Evolutionary conservation across 1,140 invertebrate species (phyloP).

Genomic region (Ceratina japonica): DNA sequence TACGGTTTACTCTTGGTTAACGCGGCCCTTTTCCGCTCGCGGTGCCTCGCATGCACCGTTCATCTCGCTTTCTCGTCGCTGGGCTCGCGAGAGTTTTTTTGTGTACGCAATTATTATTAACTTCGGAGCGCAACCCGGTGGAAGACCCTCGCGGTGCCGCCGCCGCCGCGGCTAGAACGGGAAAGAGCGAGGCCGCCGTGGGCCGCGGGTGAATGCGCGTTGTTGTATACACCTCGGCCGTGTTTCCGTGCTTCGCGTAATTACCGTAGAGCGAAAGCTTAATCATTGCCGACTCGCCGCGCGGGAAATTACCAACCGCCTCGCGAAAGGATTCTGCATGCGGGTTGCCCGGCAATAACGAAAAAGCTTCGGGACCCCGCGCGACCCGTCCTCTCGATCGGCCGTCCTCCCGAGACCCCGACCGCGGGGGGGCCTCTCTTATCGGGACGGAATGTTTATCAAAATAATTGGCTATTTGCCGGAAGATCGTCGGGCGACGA

Average conservation of each 20-base stretch:
- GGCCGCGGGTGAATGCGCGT: conserved; percentile 45
- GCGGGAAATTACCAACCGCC: conserved; percentile 58
- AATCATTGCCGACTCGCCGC: conserved; percentile 59
- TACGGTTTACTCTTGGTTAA: conserved; percentile 8
- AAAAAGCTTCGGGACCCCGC: conserved; percentile 11
- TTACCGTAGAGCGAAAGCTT: conserved; percentile 58
- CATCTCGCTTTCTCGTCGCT: conserved; percentile 8
- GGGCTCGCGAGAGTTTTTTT: conserved; percentile 42
- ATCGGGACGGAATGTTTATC: too few species aligned
- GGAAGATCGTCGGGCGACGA: not conserved
- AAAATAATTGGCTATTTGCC: not conserved
- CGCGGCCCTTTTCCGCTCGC: not conserved
- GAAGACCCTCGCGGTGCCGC: too few species aligned
- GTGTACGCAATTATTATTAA: conserved; percentile 59
- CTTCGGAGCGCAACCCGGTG: not conserved
- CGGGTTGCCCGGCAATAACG: conserved; percentile 53
- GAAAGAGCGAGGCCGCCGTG: not conserved
- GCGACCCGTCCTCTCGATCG: not conserved
- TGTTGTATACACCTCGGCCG: conserved; percentile 36
- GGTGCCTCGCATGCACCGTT: conserved; percentile 16
- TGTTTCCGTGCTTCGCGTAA: conserved; percentile 55
- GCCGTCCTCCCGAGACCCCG: not conserved
- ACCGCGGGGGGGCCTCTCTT: too few species aligned
- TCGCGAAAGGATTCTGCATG: conserved; percentile 54
- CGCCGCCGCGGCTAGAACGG: not conserved